These are phyloP conservation scores for Suncus etruscus DNA, from an alignment of 2,113 vertebrate species.

Conservation along the genomic window DNA sequence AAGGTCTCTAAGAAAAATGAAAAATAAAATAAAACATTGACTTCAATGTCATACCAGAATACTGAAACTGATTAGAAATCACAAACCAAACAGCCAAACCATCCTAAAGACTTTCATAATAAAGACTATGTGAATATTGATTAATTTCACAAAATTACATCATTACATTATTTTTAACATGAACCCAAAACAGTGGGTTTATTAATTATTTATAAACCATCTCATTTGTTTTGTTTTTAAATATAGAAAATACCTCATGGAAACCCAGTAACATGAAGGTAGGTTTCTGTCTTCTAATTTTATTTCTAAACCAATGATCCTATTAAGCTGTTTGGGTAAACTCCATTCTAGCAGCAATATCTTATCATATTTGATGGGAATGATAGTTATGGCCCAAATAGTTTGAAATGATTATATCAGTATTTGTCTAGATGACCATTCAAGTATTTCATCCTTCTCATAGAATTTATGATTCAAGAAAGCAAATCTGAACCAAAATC, in stretches of 20 bases:
- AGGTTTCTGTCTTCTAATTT: neutral
- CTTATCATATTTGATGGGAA: neutral
- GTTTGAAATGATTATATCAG: neutral
- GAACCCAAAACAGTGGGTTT: constrained; percentile 34
- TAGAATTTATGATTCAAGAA: neutral
- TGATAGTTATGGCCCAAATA: neutral
- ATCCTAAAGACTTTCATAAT: neutral
- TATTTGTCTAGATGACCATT: neutral
- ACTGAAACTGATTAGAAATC: neutral
- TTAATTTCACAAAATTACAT: neutral
- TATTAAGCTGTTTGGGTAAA: neutral
- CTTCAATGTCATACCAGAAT: neutral
- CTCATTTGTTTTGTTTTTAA: neutral
- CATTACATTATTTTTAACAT: neutral
- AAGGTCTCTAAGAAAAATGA: neutral
- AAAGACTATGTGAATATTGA: neutral
- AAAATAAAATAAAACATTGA: neutral
- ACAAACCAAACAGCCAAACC: neutral
- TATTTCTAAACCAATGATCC: neutral
- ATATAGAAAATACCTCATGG: neutral
- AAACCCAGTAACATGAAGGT: neutral
- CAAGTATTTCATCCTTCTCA: neutral
- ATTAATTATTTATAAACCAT: neutral
- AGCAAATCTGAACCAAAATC: constrained; percentile 28
- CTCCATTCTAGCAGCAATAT: too few species aligned